A percentile compares a stretch with the other conserved stretches of the same genome.
phyloP scores from a whole-genome alignment of 2,888 invertebrate species.

The Xestoiulus laeticollis region DNA sequence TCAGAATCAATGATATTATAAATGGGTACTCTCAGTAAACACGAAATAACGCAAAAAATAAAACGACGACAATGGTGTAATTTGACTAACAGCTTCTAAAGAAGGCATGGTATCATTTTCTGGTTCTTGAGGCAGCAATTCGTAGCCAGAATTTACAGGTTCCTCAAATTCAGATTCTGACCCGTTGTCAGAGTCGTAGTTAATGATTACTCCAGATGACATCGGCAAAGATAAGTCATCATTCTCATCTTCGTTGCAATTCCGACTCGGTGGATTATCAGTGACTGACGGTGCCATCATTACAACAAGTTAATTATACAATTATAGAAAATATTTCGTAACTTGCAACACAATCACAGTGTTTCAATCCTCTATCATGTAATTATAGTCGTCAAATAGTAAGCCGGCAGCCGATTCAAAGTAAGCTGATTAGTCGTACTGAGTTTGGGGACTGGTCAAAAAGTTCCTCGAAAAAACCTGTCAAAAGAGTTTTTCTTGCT shows the following conservation, averaged over 20 bases:
- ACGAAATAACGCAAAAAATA: no score
- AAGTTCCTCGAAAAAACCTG: no score
- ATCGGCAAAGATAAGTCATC: background rate
- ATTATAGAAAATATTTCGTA: no score
- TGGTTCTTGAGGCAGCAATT: slow-evolving; percentile 40
- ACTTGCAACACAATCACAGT: no score
- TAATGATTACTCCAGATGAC: background rate
- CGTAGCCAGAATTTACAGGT: background rate
- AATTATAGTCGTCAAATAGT: no score
- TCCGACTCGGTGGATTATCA: background rate
- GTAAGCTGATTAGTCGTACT: no score
- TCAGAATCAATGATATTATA: background rate
- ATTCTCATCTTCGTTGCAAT: background rate
- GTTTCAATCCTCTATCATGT: no score
- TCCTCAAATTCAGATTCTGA: slow-evolving; percentile 14
- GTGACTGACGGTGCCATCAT: slow-evolving; percentile 34
- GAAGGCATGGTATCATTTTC: background rate
- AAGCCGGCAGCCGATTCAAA: no score
- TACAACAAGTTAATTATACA: background rate
- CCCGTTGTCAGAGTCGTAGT: background rate
- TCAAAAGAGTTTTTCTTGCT: no score
- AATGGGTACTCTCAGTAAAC: no score
- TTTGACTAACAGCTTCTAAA: background rate
- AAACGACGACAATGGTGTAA: no score
- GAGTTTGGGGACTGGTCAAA: no score